A percentile compares a stretch with the other conserved stretches of the same genome.
These are phyloP conservation scores for Cettia cetti DNA, from an alignment of 2,113 vertebrate genomes.

Conservation along the genomic window DNA sequence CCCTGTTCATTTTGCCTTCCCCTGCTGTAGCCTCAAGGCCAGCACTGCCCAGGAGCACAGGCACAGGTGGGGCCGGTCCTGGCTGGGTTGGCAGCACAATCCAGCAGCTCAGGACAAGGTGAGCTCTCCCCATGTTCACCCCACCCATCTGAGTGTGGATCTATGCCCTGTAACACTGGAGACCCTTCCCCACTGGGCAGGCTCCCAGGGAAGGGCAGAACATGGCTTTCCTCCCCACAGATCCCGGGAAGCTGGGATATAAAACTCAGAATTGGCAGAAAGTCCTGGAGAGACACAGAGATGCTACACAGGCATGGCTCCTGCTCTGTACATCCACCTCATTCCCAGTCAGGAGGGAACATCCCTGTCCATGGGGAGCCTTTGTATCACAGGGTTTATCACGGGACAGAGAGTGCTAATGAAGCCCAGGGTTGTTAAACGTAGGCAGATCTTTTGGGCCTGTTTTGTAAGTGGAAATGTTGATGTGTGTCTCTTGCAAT, in stretches of 20 bases:
- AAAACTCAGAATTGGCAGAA: not conserved
- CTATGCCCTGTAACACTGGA: not conserved
- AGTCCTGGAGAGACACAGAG: not conserved
- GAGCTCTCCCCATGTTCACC: not conserved
- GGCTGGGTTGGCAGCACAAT: not conserved
- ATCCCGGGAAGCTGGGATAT: not conserved
- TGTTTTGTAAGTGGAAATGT: slow-evolving; percentile 40
- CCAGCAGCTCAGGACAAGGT: not conserved
- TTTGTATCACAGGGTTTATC: not conserved
- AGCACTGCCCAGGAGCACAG: not conserved
- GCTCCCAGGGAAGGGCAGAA: not conserved
- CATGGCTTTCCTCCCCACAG: not conserved
- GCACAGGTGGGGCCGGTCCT: not conserved
- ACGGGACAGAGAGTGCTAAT: not conserved
- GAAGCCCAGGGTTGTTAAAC: not conserved
- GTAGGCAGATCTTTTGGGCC: not conserved
- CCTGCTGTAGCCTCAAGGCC: not conserved
- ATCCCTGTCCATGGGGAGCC: not conserved
- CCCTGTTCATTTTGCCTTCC: not conserved
- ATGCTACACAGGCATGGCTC: not conserved
- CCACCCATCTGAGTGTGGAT: rapidly evolving
- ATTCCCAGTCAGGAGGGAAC: not conserved
- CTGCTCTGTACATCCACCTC: not conserved
- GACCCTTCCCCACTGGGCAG: not conserved
- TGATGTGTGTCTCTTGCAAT: slow-evolving; percentile 47